Conservation (phyloP, 2,113 vertebrate species). For the Gallinago paraguaiae region DNA sequence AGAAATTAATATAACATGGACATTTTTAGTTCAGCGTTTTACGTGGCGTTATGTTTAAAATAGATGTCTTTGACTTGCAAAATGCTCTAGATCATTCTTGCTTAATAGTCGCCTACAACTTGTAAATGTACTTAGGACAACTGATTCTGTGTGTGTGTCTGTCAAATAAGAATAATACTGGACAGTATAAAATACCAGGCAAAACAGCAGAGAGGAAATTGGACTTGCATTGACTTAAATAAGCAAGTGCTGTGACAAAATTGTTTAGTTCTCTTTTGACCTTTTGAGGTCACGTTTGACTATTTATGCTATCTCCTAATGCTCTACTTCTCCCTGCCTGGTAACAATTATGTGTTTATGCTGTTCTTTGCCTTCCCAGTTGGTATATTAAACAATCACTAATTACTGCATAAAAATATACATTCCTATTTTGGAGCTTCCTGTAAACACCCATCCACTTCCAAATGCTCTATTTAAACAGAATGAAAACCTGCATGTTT, state of each 20-base stretch:
- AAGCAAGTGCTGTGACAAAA: constrained; percentile 77
- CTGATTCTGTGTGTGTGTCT: not conserved
- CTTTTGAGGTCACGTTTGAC: constrained; percentile 78
- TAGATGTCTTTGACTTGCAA: constrained; percentile 39
- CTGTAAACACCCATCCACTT: constrained; percentile 39
- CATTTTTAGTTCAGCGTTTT: not conserved
- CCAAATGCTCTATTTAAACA: not conserved
- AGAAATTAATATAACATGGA: constrained; percentile 61
- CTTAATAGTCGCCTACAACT: not conserved
- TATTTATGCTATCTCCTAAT: constrained; percentile 83
- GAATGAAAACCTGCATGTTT: not conserved
- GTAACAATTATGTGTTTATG: constrained; percentile 80
- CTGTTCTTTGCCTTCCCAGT: constrained; percentile 65
- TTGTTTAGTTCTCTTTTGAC: constrained; percentile 82
- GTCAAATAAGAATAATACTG: constrained; percentile 7
- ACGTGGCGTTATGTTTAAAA: not conserved
- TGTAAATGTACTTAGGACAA: not conserved
- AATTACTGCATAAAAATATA: constrained; percentile 76
- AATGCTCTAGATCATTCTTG: constrained; percentile 31
- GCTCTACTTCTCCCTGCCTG: constrained; percentile 78
- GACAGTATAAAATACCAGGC: constrained; percentile 54
- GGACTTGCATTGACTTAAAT: constrained; percentile 77
- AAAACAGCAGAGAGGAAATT: constrained; percentile 70
- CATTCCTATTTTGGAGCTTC: constrained; percentile 63
- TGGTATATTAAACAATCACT: constrained; percentile 77